Conservation (phyloP, 2,888 invertebrate species). For the Dimorphilus gyrociliatus region DNA sequence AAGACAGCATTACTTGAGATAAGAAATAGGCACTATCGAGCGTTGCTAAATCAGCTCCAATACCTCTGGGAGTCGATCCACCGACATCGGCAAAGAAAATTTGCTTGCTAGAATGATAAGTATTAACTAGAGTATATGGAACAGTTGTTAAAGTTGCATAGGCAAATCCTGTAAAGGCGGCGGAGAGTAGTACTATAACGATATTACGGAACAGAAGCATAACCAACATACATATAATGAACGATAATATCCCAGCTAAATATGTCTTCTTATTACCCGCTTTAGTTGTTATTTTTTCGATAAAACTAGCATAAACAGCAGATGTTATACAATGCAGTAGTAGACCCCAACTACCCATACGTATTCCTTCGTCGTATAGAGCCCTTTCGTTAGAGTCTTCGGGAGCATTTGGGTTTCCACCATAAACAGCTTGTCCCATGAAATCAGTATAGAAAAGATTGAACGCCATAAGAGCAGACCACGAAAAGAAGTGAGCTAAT, state of each 20-base stretch:
- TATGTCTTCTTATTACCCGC: conserved; percentile 36
- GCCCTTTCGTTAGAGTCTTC: conserved; percentile 25
- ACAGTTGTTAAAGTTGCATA: conserved; percentile 91
- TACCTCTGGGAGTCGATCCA: conserved; percentile 47
- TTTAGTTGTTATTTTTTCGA: conserved; percentile 63
- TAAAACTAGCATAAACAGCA: conserved; percentile 56
- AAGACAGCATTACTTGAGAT: conserved; percentile 38
- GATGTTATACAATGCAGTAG: conserved; percentile 63
- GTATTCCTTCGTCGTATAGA: conserved; percentile 70
- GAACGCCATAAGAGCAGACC: conserved; percentile 94
- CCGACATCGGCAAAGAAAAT: conserved; percentile 5
- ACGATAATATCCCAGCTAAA: conserved; percentile 29
- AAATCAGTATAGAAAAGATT: conserved; percentile 92
- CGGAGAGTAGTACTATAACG: conserved; percentile 55
- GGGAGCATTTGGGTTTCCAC: conserved; percentile 55
- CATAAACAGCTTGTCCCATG: conserved; percentile 73
- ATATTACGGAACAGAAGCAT: conserved; percentile 66
- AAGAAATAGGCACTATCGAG: conserved; percentile 40
- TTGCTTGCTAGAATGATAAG: conserved; percentile 74
- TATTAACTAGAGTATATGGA: conserved; percentile 84
- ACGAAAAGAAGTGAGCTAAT: conserved; percentile 81
- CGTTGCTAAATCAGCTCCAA: conserved; percentile 75
- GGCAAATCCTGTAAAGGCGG: conserved; percentile 86
- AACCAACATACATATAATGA: conserved; percentile 63
- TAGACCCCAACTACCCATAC: conserved; percentile 94